These are phyloP conservation scores for Myotis planiceps DNA, from an alignment of 2,797 vertebrate species.

Conservation along the genomic window DNA sequence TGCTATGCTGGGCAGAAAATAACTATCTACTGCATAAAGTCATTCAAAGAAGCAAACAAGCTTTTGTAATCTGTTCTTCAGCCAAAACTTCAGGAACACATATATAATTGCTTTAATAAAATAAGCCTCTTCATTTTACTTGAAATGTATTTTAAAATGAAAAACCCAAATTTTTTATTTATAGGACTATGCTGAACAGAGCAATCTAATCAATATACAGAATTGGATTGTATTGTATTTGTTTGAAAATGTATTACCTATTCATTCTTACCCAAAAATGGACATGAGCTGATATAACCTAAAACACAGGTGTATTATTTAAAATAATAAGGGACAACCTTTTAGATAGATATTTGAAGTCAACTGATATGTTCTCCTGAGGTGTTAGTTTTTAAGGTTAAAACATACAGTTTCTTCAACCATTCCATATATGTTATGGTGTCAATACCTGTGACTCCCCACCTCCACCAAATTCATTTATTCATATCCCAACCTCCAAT, in stretches of 20 bases:
- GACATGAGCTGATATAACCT: background rate
- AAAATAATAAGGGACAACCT: background rate
- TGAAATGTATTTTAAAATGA: conserved; percentile 50
- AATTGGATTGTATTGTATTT: background rate
- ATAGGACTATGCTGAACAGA: background rate
- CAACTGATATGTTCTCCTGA: background rate
- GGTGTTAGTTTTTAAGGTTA: background rate
- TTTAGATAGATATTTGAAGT: background rate
- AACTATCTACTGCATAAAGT: background rate
- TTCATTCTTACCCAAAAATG: background rate
- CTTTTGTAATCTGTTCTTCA: conserved; percentile 9
- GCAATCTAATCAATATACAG: background rate
- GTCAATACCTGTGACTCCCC: background rate
- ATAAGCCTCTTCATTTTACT: conserved; percentile 16
- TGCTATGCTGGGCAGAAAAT: background rate
- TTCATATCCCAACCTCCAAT: background rate
- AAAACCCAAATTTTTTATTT: background rate
- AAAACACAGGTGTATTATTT: background rate
- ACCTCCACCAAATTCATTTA: background rate
- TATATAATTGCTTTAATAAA: background rate
- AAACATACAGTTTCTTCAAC: background rate
- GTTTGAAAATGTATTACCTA: background rate
- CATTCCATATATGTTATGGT: too few relatives aligned
- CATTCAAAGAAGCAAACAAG: conserved; percentile 32
- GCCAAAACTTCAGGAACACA: background rate